These are phyloP conservation scores for Ceratosolen solmsi DNA, from an alignment of 1,140 invertebrate genomes.

Conservation along the genomic window DNA sequence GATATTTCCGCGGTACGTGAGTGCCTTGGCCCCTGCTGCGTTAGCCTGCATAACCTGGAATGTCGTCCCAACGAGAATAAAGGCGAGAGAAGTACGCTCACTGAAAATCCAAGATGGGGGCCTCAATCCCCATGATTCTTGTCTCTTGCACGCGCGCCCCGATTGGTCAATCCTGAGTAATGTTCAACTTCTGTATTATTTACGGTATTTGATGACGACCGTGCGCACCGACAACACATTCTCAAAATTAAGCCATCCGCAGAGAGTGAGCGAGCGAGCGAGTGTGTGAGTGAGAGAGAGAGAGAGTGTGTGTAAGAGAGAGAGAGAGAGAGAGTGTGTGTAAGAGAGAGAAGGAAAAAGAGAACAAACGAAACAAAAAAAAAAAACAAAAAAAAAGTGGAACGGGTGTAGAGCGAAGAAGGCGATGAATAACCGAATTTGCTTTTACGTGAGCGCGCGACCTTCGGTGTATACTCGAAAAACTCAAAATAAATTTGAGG, in stretches of 20 bases:
- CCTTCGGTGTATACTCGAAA: constrained; percentile 12
- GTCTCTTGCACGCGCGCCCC: background rate
- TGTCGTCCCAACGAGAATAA: background rate
- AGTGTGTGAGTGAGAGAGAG: too few species aligned
- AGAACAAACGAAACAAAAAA: background rate
- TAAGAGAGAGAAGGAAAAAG: too few species aligned
- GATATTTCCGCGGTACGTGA: background rate
- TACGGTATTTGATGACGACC: background rate
- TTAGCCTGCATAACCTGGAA: too few species aligned
- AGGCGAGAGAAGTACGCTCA: too few species aligned
- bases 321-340: too few species aligned
- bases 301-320: background rate
- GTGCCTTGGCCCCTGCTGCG: background rate
- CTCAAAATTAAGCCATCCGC: constrained; percentile 44
- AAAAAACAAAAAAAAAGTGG: background rate
- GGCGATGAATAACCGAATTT: background rate
- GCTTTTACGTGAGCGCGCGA: constrained; percentile 11
- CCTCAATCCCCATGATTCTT: constrained; percentile 5
- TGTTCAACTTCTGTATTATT: constrained; percentile 27
- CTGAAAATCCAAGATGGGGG: background rate
- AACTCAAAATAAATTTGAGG: constrained; percentile 26
- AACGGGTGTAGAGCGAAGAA: too few species aligned
- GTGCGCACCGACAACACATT: background rate
- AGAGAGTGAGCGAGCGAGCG: background rate
- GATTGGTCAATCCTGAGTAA: constrained; percentile 30